These are phyloP conservation scores for Isoperla grammatica DNA, from an alignment of 2,888 invertebrate species.

Conservation along the genomic window DNA sequence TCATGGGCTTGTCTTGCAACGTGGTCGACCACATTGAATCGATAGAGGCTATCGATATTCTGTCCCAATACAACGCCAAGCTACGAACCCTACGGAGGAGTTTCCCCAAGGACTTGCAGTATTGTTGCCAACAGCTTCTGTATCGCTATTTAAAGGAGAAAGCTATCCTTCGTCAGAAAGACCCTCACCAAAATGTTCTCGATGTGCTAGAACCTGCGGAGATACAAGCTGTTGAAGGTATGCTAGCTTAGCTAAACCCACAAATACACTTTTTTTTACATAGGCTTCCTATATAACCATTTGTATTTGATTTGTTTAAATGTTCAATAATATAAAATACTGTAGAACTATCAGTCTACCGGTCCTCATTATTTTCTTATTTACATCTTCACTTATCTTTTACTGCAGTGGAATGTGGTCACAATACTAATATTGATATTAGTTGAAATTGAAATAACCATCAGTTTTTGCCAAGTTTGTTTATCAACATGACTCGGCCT, in stretches of 20 bases:
- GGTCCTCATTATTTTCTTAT: no score
- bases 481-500: no score
- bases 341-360: no score
- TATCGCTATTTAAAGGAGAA: slow-evolving; percentile 31
- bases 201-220: slow-evolving; percentile 31
- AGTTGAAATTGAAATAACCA: no score
- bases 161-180: slow-evolving; percentile 22
- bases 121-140: slow-evolving; percentile 30
- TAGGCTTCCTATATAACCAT: no score
- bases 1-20: slow-evolving; percentile 25
- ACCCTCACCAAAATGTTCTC: slow-evolving; percentile 10
- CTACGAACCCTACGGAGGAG: slow-evolving; percentile 19
- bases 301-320: no score
- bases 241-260: not conserved
- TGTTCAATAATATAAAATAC: no score
- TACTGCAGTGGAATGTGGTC: no score
- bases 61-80: slow-evolving; percentile 21
- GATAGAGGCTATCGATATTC: slow-evolving; percentile 22
- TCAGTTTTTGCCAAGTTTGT: no score
- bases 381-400: no score
- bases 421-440: no score
- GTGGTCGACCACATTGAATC: slow-evolving; percentile 20
- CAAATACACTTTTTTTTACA: no score
- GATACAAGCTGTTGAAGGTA: slow-evolving; percentile 33
- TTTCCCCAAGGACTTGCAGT: slow-evolving; percentile 33